These are phyloP conservation scores for Dicyrtoma fusca DNA, from an alignment of 2,888 invertebrate genomes.

Conservation along the genomic window DNA sequence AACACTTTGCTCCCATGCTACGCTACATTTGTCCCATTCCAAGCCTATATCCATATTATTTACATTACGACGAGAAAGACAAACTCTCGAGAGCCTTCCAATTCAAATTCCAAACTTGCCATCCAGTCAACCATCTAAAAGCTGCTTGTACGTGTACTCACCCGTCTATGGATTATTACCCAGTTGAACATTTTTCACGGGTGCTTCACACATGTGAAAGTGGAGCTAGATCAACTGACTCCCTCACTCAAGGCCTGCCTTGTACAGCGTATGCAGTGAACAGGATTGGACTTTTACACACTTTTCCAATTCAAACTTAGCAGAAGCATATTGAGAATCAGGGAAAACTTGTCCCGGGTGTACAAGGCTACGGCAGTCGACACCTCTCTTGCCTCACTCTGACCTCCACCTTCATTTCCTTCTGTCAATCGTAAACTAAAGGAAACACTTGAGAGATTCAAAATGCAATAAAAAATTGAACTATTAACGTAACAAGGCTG, in stretches of 20 bases:
- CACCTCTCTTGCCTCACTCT: conserved; percentile 41
- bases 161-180: conserved; percentile 26
- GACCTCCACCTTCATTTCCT: conserved; percentile 51
- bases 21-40: conserved; percentile 26
- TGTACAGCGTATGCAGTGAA: not conserved
- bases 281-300: not conserved
- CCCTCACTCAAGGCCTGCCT: too few relatives aligned
- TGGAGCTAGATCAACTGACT: too few relatives aligned
- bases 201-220: conserved; percentile 49
- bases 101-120: not conserved
- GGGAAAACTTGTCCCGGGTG: not conserved
- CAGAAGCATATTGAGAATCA: too few relatives aligned
- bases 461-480: too few relatives aligned
- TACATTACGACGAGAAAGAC: not conserved
- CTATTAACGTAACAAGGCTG: too few relatives aligned
- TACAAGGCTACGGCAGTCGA: conserved; percentile 23
- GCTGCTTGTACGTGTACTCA: conserved; percentile 25
- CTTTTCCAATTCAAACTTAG: not conserved
- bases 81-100: not conserved
- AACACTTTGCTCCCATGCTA: conserved; percentile 24
- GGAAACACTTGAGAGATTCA: too few relatives aligned
- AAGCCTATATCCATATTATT: conserved; percentile 21
- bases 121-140: conserved; percentile 22
- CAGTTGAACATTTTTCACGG: conserved; percentile 29
- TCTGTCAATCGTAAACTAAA: conserved; percentile 30